Evolutionary conservation across 2,888 invertebrate species (phyloP).

Genomic region (Diplolepis rosae): DNA sequence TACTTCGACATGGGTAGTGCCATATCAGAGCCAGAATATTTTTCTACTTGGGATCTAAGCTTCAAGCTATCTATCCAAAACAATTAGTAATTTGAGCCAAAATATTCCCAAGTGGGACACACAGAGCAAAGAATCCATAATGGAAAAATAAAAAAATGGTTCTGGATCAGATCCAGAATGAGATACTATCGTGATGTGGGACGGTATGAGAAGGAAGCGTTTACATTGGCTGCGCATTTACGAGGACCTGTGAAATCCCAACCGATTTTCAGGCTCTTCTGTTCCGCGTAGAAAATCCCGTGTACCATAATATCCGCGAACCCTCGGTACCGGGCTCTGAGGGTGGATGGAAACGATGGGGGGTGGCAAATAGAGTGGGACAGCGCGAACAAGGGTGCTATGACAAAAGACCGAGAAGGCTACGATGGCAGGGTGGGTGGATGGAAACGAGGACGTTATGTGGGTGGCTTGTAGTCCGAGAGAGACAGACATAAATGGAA

Average conservation of each 20-base stretch:
- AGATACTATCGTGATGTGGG: slow-evolving; percentile 24
- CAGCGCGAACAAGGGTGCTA: slow-evolving; percentile 70
- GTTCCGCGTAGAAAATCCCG: background rate
- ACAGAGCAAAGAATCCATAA: background rate
- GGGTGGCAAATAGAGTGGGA: slow-evolving; percentile 68
- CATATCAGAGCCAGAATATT: too few relatives aligned
- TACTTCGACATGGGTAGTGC: too few relatives aligned
- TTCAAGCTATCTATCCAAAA: too few relatives aligned
- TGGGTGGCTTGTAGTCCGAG: slow-evolving; percentile 54
- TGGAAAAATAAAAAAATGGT: background rate
- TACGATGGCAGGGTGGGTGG: slow-evolving; percentile 43
- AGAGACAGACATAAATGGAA: slow-evolving; percentile 56
- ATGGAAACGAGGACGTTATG: slow-evolving; percentile 46
- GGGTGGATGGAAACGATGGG: slow-evolving; percentile 61
- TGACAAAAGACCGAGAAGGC: slow-evolving; percentile 68
- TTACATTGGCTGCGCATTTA: slow-evolving; percentile 18
- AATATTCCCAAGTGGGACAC: too few relatives aligned
- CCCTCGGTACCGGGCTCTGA: slow-evolving; percentile 54
- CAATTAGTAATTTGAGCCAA: too few relatives aligned
- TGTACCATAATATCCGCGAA: background rate
- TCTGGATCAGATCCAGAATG: slow-evolving; percentile 3
- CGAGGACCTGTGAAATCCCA: slow-evolving; percentile 29
- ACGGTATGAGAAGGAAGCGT: slow-evolving; percentile 13
- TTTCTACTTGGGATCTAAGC: too few relatives aligned
- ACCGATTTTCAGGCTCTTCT: slow-evolving; percentile 24